Conservation (phyloP, 1,140 invertebrate species). For the Diorhabda sublineata region DNA sequence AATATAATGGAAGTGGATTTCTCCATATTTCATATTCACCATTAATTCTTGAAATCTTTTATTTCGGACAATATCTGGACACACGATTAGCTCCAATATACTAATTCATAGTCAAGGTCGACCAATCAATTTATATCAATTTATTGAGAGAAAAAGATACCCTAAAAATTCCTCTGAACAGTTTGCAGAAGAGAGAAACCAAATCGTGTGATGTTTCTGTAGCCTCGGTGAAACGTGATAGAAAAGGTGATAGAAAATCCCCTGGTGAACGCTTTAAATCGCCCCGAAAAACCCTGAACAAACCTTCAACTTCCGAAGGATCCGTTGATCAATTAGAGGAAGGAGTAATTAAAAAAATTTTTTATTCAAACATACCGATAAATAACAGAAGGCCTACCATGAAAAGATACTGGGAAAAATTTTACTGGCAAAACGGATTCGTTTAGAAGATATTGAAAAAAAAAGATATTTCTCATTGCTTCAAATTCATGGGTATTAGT, state of each 20-base stretch:
- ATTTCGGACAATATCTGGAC: too few relatives aligned
- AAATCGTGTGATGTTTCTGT: not conserved
- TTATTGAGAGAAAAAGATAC: not conserved
- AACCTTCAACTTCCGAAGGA: constrained; percentile 9
- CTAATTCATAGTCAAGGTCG: not conserved
- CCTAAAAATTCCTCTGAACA: constrained; percentile 7
- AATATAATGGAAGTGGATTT: too few relatives aligned
- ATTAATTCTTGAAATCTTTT: too few relatives aligned
- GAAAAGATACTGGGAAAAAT: too few relatives aligned
- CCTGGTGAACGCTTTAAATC: not conserved
- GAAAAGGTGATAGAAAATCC: not conserved
- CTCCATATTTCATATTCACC: too few relatives aligned
- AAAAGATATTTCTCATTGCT: too few relatives aligned
- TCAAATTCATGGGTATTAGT: too few relatives aligned
- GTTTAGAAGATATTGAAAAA: too few relatives aligned
- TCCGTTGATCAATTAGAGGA: not conserved
- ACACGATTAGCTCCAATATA: not conserved
- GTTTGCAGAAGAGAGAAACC: not conserved
- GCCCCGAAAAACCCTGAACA: not conserved
- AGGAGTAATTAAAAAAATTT: too few relatives aligned
- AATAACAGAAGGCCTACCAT: too few relatives aligned
- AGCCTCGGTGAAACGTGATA: not conserved
- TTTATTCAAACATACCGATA: too few relatives aligned
- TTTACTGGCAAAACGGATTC: too few relatives aligned
- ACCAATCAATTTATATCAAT: not conserved